Evolutionary conservation across 2,888 invertebrate genomes (phyloP), one percentile per base, ranked within the genome.

Genomic region (Linnaemya tessellans): DNA sequence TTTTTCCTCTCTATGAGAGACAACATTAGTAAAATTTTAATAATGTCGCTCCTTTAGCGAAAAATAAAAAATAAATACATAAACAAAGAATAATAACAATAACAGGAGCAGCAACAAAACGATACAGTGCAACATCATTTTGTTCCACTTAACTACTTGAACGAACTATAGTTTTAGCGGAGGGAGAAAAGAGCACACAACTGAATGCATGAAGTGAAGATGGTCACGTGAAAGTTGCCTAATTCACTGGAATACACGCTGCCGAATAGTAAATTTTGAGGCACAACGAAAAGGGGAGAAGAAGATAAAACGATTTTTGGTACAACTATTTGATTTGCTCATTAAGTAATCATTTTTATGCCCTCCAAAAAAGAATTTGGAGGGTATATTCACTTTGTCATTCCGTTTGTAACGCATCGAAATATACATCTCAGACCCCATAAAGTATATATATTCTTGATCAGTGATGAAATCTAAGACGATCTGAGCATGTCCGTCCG

Each of bases 11-110:
- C 60, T 43, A 68, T 81, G 65, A 41, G 68, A 80, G 65, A 84
- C 68, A 80, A 84, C 84, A 86, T 81, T 86, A 80, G 84, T 79
- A 79, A 84, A 84, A 86, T 86, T 80, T 86, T 81, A 84, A 84
- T 84, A 86, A 86, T 74, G 78, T 84, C 62, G 74, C 79, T 58
- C 60, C 74, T 75, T 38, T 82, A 56, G 30, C n/a, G 11, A 38
- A 65, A 71, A n/a, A n/a, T n/a, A n/a, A n/a, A 35, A 35, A 22
- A 18, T 30, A 64, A 60, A 38, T 49, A 58, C 15, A 65, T 51
- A 25, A 22, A 68, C 11, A 22, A 51, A 15, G 3, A 46, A 67
- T 30, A 51, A 60, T 20, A 84, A 62, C 49, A 60, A 62, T 35
- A 73, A 54, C 38, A 30, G 30, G 3, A 78, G 73, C 80, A 30